Conservation (phyloP, 2,113 vertebrate species). For the Drymodes brunneopygia region DNA sequence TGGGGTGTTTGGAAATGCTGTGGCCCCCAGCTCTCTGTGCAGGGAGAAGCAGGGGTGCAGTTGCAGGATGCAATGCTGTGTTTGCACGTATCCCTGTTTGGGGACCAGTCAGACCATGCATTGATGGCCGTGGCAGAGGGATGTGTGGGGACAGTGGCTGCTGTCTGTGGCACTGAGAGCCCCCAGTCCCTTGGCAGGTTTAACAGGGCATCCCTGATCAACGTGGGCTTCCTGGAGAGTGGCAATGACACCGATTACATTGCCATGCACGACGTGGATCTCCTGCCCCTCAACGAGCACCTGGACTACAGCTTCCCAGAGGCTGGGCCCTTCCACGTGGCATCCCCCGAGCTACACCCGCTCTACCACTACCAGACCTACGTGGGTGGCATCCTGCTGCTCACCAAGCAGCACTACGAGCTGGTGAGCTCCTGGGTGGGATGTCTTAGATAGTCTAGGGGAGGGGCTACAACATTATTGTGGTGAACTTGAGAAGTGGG, state of each 20-base stretch:
- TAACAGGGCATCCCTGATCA: constrained; percentile 94
- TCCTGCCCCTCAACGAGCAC: constrained; percentile 89
- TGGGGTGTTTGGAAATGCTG: neutral
- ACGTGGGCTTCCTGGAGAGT: constrained; percentile 91
- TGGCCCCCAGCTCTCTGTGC: rapidly evolving
- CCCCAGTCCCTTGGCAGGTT: constrained; percentile 70
- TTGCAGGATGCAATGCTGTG: neutral
- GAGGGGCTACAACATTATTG: rapidly evolving
- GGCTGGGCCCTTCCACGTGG: constrained; percentile 92
- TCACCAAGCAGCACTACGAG: constrained; percentile 91
- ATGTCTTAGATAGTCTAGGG: neutral
- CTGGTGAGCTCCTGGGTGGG: constrained; percentile 71
- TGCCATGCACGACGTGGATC: constrained; percentile 97
- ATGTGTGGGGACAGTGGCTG: neutral
- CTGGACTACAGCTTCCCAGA: constrained; percentile 91
- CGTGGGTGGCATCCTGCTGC: constrained; percentile 93
- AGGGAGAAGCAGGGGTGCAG: neutral
- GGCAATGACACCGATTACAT: constrained; percentile 95
- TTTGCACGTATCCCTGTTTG: rapidly evolving
- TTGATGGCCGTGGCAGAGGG: neutral
- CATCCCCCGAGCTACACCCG: constrained; percentile 93
- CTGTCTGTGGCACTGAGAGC: neutral
- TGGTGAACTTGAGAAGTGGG: neutral
- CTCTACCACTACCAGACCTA: constrained; percentile 98
- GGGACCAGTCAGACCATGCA: rapidly evolving